These are phyloP conservation scores for Papilio dardanus DNA, from an alignment of 1,140 invertebrate species.

Conservation along the genomic window DNA sequence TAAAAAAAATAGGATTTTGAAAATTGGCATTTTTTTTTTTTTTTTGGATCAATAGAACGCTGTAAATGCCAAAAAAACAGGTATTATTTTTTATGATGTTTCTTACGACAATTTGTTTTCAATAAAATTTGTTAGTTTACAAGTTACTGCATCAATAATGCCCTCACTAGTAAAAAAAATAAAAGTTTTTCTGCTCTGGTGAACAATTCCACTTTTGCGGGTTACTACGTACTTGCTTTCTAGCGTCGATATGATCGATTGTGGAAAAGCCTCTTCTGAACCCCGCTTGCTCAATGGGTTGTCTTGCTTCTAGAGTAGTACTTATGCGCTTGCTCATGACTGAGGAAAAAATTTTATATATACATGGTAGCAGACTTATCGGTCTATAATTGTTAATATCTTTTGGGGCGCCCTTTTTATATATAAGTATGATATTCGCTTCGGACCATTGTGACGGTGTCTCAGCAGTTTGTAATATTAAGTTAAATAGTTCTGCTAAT, in stretches of 20 bases:
- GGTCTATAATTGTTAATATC: slow-evolving; percentile 4
- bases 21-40: no score
- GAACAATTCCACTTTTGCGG: no score
- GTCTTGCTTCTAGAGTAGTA: slow-evolving; percentile 1
- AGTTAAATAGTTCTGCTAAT: background rate
- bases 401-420: slow-evolving; percentile 19
- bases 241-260: slow-evolving; percentile 14
- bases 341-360: slow-evolving; percentile 12
- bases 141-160: no score
- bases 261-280: slow-evolving; percentile 25
- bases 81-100: no score
- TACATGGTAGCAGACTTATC: slow-evolving; percentile 1
- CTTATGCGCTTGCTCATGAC: background rate
- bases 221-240: no score
- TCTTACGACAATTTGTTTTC: no score
- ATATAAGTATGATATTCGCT: slow-evolving; percentile 6
- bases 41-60: no score
- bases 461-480: background rate
- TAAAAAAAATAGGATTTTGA: no score
- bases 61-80: no score
- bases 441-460: slow-evolving; percentile 24
- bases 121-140: no score
- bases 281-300: slow-evolving; percentile 2
- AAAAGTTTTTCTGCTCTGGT: no score
- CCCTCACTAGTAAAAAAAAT: no score